Base-by-base conservation (phyloP, 2,888 invertebrate species). In the Mylabris sibirica region DNA sequence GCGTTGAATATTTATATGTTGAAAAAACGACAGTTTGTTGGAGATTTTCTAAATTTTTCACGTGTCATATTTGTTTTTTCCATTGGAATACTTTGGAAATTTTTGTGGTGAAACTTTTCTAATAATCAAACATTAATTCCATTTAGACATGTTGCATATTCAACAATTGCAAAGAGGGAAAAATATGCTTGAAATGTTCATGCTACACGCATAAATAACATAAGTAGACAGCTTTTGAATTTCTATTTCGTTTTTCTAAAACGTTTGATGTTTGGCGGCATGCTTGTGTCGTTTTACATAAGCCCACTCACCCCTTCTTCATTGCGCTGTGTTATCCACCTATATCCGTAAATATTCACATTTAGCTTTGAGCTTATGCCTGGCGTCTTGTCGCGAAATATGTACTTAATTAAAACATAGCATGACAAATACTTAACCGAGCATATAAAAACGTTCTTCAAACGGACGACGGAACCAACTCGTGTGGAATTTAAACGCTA, bases 341-440 rank as follows among this genome's bases (percentile, higher is more conserved):
- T 57, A 26, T 6, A 22, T 2, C 4, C 24, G 14, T 24, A 24
- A 2, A 57, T 26, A 57, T 57, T 57, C 26, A 57, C 72, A 75
- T 75, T 69, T 74, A 76, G 72, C 82, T 80, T 80, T 80, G 79
- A 79, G 78, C 77, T 75, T 74, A 77, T 30, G 8, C 77, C 78
- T 76, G 74, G 72, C 78, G 79, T 76, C 81, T 81, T 81, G 80
- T 80, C 78, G 80, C 79, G 77, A 82, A 82, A 82, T 82, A 82
- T 82, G 81, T 78, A 81, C 81, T 82, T 83, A 83, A 83, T 83
- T 83, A 83, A 82, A 83, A 83, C 83, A 82, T 82, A 81, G 81
- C 81, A 82, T 81, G 83, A 82, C 83, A 81, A 83, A 83, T 82
- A 83, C 83, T 83, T 83, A 82, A 80, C 79, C 79, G 80, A 76